Evolutionary conservation across 2,888 invertebrate species (phyloP).

Genomic region (Phortica okadai): DNA sequence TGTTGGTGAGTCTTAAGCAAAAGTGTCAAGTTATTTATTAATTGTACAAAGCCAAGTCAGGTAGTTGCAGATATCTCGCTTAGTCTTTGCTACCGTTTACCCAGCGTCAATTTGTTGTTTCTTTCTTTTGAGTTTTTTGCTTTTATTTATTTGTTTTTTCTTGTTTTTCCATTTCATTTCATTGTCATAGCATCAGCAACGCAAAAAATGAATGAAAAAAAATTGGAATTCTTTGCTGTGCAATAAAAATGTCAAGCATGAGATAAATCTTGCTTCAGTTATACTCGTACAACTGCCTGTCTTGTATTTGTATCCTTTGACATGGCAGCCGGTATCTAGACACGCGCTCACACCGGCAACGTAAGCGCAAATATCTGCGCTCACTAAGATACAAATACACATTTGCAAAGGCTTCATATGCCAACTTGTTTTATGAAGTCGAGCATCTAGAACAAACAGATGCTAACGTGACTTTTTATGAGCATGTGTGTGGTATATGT

Average conservation of each 20-base stretch:
- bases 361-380: no score
- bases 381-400: no score
- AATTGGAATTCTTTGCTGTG: constrained; percentile 15
- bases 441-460: no score
- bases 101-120: background rate
- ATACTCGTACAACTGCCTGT: no score
- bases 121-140: background rate
- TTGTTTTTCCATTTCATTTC: background rate
- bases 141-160: background rate
- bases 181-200: background rate
- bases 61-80: background rate
- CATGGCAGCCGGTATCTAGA: no score
- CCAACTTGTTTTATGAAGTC: no score
- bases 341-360: no score
- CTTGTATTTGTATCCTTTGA: no score
- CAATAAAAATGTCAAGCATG: constrained; percentile 22
- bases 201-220: no score
- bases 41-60: background rate
- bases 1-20: background rate
- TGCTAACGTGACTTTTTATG: no score
- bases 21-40: constrained; percentile 26
- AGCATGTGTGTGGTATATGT: no score
- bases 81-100: background rate
- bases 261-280: constrained; percentile 21
- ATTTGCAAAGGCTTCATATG: no score